Conservation (phyloP, 2,113 vertebrate genomes). For the Ardeotis arabs region DNA sequence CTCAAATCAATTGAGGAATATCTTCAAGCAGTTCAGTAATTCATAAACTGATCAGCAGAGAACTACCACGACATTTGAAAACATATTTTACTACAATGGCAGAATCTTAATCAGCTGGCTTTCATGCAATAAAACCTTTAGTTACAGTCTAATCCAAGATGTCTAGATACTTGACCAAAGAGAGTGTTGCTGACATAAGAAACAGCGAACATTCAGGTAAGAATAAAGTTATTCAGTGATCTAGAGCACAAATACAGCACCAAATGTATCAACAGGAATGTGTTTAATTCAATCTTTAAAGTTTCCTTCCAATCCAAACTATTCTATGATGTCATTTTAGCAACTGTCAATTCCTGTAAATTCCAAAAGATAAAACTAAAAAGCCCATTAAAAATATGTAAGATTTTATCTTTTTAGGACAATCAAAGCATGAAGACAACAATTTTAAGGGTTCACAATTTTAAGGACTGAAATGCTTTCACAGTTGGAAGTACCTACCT, state of each 20-base stretch:
- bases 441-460: neutral
- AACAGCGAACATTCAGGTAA: neutral
- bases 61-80: neutral
- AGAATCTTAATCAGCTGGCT: neutral
- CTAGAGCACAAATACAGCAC: neutral
- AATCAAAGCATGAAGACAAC: neutral
- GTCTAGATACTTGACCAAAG: neutral
- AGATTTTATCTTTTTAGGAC: neutral
- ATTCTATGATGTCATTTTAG: too few species aligned
- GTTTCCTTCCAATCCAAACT: too few species aligned
- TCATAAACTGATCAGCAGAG: neutral
- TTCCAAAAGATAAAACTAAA: too few species aligned
- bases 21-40: neutral
- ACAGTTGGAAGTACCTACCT: conserved; percentile 49
- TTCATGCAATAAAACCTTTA: neutral
- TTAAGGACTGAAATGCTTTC: neutral
- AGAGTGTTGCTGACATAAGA: neutral
- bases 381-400: neutral
- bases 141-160: neutral
- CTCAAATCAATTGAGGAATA: neutral
- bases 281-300: neutral
- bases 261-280: neutral
- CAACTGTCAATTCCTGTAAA: too few species aligned
- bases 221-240: neutral
- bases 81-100: neutral